Evolutionary conservation across 2,888 invertebrate genomes (phyloP).

Genomic region (Campopleginae sp.): DNA sequence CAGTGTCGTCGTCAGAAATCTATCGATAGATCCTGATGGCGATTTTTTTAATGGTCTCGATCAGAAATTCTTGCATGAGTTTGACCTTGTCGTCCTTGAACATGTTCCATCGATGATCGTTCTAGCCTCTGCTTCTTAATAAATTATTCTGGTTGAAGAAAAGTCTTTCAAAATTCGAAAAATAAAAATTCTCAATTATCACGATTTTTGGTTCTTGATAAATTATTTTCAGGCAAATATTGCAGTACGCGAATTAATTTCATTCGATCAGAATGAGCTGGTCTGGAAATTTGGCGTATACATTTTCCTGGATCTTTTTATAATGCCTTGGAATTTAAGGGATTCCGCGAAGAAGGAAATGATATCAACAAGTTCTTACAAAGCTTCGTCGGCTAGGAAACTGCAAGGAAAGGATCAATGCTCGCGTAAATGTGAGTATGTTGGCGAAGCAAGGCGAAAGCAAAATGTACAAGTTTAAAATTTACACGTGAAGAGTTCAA

Average conservation of each 20-base stretch:
- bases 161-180: too few species aligned
- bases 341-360: background rate
- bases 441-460: background rate
- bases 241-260: too few species aligned
- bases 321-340: background rate
- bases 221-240: too few species aligned
- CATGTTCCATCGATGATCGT: too few species aligned
- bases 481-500: background rate
- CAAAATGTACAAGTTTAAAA: background rate
- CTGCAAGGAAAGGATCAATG: background rate
- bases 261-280: background rate
- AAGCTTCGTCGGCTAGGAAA: background rate
- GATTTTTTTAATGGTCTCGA: too few species aligned
- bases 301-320: background rate
- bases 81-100: too few species aligned
- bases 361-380: background rate
- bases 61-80: too few species aligned
- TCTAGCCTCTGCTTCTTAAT: too few species aligned
- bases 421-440: background rate
- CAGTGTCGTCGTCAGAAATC: too few species aligned
- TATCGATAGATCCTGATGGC: too few species aligned
- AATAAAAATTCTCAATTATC: background rate
- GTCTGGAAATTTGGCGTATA: background rate
- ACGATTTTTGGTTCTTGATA: background rate
- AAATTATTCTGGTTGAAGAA: too few species aligned